Percentiles rank a stretch among this genome's conserved stretches.
Conservation (phyloP, 2,888 invertebrate genomes). For the Apodemia zela region DNA sequence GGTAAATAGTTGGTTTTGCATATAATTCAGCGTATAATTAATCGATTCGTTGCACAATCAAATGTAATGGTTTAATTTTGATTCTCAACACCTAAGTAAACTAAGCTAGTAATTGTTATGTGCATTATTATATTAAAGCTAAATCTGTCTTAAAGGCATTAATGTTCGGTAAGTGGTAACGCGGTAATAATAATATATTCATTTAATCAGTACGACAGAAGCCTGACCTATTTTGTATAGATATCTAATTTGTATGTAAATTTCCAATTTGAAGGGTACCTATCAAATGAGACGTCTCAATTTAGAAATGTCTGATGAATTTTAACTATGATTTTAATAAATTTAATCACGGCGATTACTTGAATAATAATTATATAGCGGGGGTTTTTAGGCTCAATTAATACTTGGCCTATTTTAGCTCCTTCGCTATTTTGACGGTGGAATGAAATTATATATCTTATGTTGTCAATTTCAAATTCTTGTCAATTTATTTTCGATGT, state of each 20-base stretch:
- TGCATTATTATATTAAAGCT: too few species aligned
- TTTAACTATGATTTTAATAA: neutral
- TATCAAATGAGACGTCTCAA: neutral
- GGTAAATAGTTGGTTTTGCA: too few species aligned
- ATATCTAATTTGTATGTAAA: neutral
- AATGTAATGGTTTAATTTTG: too few species aligned
- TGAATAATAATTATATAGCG: neutral
- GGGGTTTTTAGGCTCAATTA: neutral
- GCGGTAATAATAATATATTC: slow-evolving; percentile 2
- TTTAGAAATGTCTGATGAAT: neutral
- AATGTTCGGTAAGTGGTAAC: neutral
- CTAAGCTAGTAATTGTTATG: too few species aligned
- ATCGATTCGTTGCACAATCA: too few species aligned
- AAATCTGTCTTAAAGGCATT: neutral
- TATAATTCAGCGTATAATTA: too few species aligned
- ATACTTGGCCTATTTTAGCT: too few species aligned
- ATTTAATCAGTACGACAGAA: neutral
- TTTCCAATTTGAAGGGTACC: neutral
- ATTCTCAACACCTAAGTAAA: too few species aligned
- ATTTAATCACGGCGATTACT: neutral
- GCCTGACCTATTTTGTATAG: neutral
- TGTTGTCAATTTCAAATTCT: too few species aligned
- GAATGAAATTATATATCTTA: too few species aligned
- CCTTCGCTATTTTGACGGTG: too few species aligned
- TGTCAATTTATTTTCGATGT: too few species aligned